These are phyloP conservation scores for Notothenia coriiceps DNA, from an alignment of 2,113 vertebrate genomes.

Conservation along the genomic window DNA sequence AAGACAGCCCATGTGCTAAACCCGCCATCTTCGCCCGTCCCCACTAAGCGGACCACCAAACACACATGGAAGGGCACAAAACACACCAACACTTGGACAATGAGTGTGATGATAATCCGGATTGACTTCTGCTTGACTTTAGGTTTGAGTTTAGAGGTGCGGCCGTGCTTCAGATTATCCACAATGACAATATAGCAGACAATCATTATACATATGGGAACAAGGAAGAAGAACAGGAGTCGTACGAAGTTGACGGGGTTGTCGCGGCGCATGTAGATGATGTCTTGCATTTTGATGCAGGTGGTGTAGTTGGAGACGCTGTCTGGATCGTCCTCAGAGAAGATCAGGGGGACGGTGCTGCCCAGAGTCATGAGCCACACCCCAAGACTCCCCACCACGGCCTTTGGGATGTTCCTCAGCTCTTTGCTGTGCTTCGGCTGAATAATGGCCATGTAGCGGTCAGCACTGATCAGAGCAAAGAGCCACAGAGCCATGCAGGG, in stretches of 20 bases:
- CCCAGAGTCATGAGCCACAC: slow-evolving; percentile 93
- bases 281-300: slow-evolving; percentile 92
- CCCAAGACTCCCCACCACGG: slow-evolving; percentile 86
- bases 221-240: slow-evolving; percentile 92
- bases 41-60: slow-evolving; percentile 87
- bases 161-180: slow-evolving; percentile 90
- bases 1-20: slow-evolving; percentile 91
- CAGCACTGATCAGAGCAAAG: slow-evolving; percentile 92
- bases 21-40: slow-evolving; percentile 31
- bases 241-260: slow-evolving; percentile 89
- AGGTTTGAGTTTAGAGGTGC: slow-evolving; percentile 93
- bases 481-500: slow-evolving; percentile 96
- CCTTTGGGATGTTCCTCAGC: slow-evolving; percentile 91
- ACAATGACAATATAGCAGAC: slow-evolving; percentile 92
- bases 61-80: slow-evolving; percentile 95
- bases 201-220: slow-evolving; percentile 93
- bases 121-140: slow-evolving; percentile 97
- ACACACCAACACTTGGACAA: slow-evolving; percentile 92
- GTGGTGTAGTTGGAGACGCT: slow-evolving; percentile 86
- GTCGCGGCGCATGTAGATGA: slow-evolving; percentile 87
- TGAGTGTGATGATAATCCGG: slow-evolving; percentile 92
- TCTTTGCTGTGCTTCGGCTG: slow-evolving; percentile 93
- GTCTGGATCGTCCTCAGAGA: slow-evolving; percentile 88
- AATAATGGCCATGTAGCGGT: slow-evolving; percentile 96
- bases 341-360: slow-evolving; percentile 86